These are phyloP conservation scores for Conops quadrifasciatus DNA, from an alignment of 2,888 invertebrate species.

Conservation along the genomic window DNA sequence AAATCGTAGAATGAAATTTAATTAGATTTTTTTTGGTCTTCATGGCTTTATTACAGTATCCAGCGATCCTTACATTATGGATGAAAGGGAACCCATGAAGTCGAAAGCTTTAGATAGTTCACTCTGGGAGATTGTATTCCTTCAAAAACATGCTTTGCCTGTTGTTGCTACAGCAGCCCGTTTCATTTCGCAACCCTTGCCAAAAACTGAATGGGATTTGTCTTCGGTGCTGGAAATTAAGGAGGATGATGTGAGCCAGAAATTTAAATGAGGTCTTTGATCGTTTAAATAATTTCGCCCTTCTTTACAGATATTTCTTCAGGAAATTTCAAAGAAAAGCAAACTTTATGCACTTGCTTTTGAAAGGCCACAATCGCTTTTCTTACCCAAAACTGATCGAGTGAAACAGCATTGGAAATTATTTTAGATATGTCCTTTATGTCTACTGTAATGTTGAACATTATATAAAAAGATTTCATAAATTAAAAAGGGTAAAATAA, in stretches of 20 bases:
- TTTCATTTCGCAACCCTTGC: constrained; percentile 75
- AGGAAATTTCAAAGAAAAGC: constrained; percentile 78
- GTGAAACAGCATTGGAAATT: constrained; percentile 75
- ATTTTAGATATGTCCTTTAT: constrained; percentile 46
- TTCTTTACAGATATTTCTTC: constrained; percentile 74
- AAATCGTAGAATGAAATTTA: neutral
- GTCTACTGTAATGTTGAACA: neutral
- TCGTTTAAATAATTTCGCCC: neutral
- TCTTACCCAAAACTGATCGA: constrained; percentile 71
- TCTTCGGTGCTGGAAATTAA: constrained; percentile 73
- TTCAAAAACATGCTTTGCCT: constrained; percentile 79
- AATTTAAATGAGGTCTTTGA: neutral
- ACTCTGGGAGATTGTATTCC: constrained; percentile 89
- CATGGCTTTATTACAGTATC: constrained; percentile 42
- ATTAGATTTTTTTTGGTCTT: no score
- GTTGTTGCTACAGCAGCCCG: constrained; percentile 76
- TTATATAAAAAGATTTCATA: neutral
- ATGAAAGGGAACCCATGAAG: constrained; percentile 80
- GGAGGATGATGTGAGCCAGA: constrained; percentile 69
- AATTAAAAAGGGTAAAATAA: no score
- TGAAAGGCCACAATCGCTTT: constrained; percentile 74
- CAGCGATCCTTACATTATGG: constrained; percentile 84
- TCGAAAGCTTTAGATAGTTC: constrained; percentile 87
- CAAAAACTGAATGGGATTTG: constrained; percentile 75
- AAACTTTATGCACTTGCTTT: constrained; percentile 80